Base-by-base conservation (phyloP, 2,113 vertebrate genomes). In the Chaetorhynchus papuensis region DNA sequence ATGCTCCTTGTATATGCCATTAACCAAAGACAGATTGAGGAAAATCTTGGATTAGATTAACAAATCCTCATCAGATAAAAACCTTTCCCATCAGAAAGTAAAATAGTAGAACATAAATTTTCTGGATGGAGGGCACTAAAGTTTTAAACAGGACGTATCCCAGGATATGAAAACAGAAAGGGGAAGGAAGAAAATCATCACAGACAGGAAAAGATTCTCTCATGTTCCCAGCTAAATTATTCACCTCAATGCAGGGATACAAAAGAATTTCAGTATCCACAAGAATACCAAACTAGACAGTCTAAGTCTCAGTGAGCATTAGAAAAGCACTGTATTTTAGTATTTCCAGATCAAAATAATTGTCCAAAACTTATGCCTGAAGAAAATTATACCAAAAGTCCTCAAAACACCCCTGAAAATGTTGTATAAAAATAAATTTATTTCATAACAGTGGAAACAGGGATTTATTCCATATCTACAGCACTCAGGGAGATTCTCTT, bases 361-460 rank as follows among this genome's bases (percentile, higher is more conserved):
- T 30, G 10, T 6, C 10, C 23, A 64, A 13, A 87, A 53, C 1
- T 59, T 66, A 26, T 1, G 3, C 31, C 60, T 65, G 15, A 65
- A 91, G 22, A 64, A 93, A 61, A 63, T 50, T 2, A 78, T 20
- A 47, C 5, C 6, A 1, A 3, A 74, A 90, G 39, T 26, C 45
- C 33, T 44, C 10, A 69, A 64, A 83, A 64, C 64, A 53, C 3
- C 57, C 63, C 3, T 26, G 15, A 86, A 83, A 78, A 44, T 14
- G 6, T 11, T 31, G 26, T 96, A 95, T 15, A 94, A 96, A 97
- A 97, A 97, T 83, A 82, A 75, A 89, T 96, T 97, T 96, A 96
- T 95, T 96, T 63, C 41, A 42, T 30, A 83, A 41, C 10, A 65
- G 41, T 4, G 17, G 30, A 81, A 93, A 60, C 8, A 33, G 26